Base-by-base conservation (phyloP, 1,140 invertebrate species). In the Ruditapes philippinarum region DNA sequence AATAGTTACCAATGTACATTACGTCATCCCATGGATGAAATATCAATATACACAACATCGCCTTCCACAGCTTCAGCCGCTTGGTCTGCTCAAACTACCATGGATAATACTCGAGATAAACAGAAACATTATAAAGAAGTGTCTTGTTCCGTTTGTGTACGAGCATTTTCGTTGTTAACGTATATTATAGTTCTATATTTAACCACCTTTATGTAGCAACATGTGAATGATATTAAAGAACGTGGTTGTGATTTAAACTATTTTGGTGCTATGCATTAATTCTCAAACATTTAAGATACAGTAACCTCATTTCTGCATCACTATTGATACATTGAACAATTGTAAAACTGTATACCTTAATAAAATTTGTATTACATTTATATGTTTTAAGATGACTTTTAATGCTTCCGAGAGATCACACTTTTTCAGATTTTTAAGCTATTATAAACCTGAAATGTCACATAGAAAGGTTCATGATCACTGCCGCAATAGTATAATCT, bases 31-130 rank as follows among this genome's bases (percentile, higher is more conserved):
- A 80, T 88, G 86, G 86, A 88, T 62, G 86, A 68, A 40, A 81
- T 88, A 38, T 81, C 74, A n/a, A 80, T 88, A 45, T 88, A 88
- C 40, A 88, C 86, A 17, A 80, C 86, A 7, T 79, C 86, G 38
- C 60, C 38, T 0, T 70, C 86, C 12, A 80, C 86, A 40, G 51
- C 78, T 7, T 62, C 57, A 65, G 28, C 9, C 28, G 45, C 22
- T 28, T 17, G 25, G 14, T 74, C 12, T 40, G 19, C 49, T 54
- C 45, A 25, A 25, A 85, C 49, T 11, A 85, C 49, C 17, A 74
- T 33, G 9, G 36, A 40, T 0, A 22, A 33, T 25, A 40, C n/a
- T 12, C n/a, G n/a, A 51, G 60, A 60, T 42, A 82, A 25, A 0
- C 49, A 9, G 36, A 42, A 68, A 25, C 33, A 65, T 68, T 40